Percentiles rank a stretch among this genome's conserved stretches.
phyloP scores from a whole-genome alignment of 2,888 invertebrate genomes.

The Volucella inanis region DNA sequence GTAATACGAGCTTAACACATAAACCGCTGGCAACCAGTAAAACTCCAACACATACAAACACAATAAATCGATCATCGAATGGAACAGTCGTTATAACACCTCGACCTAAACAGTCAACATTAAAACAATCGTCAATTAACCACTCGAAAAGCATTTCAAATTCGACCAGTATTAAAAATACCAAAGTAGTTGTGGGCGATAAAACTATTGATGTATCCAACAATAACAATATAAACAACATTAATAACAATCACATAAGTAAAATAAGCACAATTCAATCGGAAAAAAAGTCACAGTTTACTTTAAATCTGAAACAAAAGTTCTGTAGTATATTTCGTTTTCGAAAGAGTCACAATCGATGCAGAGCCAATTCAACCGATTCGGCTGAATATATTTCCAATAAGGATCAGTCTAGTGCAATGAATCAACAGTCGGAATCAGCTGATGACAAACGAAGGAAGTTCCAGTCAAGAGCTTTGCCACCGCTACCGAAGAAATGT shows the following conservation, averaged over 20 bases:
- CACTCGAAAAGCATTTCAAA: conserved; percentile 68
- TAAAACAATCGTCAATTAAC: conserved; percentile 70
- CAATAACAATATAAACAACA: conserved; percentile 76
- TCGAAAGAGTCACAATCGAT: conserved; percentile 83
- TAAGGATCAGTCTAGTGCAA: conserved; percentile 73
- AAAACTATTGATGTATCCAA: conserved; percentile 76
- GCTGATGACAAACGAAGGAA: conserved; percentile 82
- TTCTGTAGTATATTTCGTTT: conserved; percentile 93
- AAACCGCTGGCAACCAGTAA: conserved; percentile 57
- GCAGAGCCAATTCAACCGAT: conserved; percentile 78
- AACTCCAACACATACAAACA: conserved; percentile 63
- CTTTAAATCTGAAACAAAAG: conserved; percentile 91
- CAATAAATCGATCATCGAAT: conserved; percentile 67
- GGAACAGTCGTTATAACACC: conserved; percentile 62
- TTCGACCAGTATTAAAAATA: conserved; percentile 71
- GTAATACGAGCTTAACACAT: conserved; percentile 54
- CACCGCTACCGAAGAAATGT: conserved; percentile 86
- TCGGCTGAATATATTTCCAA: conserved; percentile 75
- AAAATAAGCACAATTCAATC: conserved; percentile 78
- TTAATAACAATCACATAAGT: conserved; percentile 75
- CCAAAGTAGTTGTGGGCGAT: conserved; percentile 70
- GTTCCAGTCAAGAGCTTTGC: conserved; percentile 87
- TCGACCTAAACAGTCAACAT: conserved; percentile 63
- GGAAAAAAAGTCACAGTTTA: conserved; percentile 89
- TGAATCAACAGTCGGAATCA: conserved; percentile 71